phyloP scores from a whole-genome alignment of 1,140 invertebrate species.

The Eueides isabella region DNA sequence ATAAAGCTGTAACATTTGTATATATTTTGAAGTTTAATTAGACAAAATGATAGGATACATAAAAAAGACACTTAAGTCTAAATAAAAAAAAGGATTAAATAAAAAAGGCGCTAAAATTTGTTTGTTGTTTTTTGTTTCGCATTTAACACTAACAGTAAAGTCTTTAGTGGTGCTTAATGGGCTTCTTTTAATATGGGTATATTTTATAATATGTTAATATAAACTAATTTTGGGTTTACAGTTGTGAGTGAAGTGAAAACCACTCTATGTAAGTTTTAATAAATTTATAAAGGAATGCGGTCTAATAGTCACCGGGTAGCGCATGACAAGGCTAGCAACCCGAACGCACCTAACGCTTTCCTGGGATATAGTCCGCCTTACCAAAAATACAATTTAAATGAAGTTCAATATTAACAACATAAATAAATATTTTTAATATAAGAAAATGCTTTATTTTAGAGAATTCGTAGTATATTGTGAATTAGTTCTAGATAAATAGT shows the following conservation, averaged over 20 bases:
- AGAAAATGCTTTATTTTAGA: conserved; percentile 27
- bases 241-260: conserved; percentile 78
- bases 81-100: neutral
- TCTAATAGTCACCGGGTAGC: conserved; percentile 73
- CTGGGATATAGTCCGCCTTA: conserved; percentile 27
- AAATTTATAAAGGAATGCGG: conserved; percentile 73
- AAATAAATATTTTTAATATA: conserved; percentile 14
- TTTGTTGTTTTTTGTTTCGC: conserved; percentile 15
- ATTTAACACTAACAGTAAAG: conserved; percentile 25
- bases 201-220: conserved; percentile 56
- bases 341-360: conserved; percentile 68
- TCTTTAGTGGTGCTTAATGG: conserved; percentile 36
- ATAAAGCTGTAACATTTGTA: neutral
- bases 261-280: conserved; percentile 75
- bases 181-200: conserved; percentile 45
- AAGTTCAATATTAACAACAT: neutral
- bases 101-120: neutral
- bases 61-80: neutral
- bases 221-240: conserved; percentile 80
- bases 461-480: conserved; percentile 52
- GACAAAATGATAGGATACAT: neutral
- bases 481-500: conserved; percentile 28
- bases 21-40: neutral
- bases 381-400: conserved; percentile 10
- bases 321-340: conserved; percentile 71